Evolutionary conservation across 2,888 invertebrate species (phyloP), one percentile per base, ranked within the genome.

Genomic region (Blastobasis lacticolella): DNA sequence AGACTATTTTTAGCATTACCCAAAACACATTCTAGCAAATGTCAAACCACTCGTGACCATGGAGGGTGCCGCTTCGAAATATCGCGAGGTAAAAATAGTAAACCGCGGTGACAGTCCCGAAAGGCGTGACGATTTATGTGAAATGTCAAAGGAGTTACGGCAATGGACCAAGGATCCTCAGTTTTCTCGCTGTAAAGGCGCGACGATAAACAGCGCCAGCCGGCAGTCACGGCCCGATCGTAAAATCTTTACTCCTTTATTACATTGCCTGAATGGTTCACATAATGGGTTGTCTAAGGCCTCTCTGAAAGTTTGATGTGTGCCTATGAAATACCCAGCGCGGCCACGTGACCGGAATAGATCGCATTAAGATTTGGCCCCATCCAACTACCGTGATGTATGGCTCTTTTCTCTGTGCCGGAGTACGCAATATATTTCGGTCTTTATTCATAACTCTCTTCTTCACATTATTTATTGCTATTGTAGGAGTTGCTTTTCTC

Each of bases 231-330:
- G 73, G 65, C 45, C 23, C 51, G 61, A 60, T 77, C 81, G 73
- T 85, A 81, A 84, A 85, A 81, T 81, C 77, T 73, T 67, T 66
- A 64, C 66, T 64, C 54, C 65, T 69, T 77, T 82, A 81, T 78
- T 73, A 72, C 73, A 63, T 43, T 62, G 61, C 63, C 59, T 62
- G 71, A 77, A 81, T 74, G 72, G 71, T 70, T 71, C 69, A 66
- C 68, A 73, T 78, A 75, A 81, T 73, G 60, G 66, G 63, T 70
- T 69, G 71, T 70, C 61, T 69, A 62, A 70, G 66, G 63, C 61
- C 57, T 63, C 59, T 61, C 64, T 74, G 64, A 76, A 76, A 75
- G 54, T 73, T 78, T 74, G 62, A 75, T 76, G 70, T 65, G 61
- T 67, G 54, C 56, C 63, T 69, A 62, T 60, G 58, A 62, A 67